Conservation (phyloP, 2,888 invertebrate genomes). For the Iselma pallidipennis region DNA sequence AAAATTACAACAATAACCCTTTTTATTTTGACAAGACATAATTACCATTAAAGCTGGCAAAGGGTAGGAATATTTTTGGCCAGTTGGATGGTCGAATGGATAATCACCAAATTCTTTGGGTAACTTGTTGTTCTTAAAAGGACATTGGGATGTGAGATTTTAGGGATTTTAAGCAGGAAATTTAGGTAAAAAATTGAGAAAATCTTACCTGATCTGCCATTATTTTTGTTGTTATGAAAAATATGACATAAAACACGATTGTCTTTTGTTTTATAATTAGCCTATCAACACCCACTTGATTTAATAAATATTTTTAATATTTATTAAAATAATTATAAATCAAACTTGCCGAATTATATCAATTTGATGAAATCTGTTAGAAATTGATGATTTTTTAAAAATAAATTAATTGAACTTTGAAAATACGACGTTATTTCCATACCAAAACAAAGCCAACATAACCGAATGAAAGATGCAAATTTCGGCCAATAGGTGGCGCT, state of each 20-base stretch:
- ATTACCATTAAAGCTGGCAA: no score
- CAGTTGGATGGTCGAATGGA: background rate
- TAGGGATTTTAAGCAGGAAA: no score
- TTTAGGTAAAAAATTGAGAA: background rate
- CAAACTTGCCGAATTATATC: background rate
- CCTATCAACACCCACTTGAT: background rate
- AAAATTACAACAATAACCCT: conserved; percentile 6
- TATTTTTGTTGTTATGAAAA: conserved; percentile 1
- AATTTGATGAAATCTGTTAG: background rate
- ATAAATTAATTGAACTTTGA: background rate
- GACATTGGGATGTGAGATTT: background rate
- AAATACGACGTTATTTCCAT: background rate
- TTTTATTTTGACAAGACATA: no score
- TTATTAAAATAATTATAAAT: background rate
- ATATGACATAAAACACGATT: background rate
- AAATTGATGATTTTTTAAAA: background rate
- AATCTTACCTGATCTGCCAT: conserved; percentile 29
- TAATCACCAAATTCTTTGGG: background rate
- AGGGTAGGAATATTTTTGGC: conserved; percentile 9
- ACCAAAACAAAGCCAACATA: background rate
- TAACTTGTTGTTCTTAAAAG: background rate
- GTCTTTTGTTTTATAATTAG: conserved; percentile 13
- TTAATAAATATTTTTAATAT: background rate
- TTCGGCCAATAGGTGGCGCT: background rate
- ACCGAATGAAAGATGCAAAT: background rate